phyloP scores from a whole-genome alignment of 2,113 vertebrate species.

The Vidua chalybeata region DNA sequence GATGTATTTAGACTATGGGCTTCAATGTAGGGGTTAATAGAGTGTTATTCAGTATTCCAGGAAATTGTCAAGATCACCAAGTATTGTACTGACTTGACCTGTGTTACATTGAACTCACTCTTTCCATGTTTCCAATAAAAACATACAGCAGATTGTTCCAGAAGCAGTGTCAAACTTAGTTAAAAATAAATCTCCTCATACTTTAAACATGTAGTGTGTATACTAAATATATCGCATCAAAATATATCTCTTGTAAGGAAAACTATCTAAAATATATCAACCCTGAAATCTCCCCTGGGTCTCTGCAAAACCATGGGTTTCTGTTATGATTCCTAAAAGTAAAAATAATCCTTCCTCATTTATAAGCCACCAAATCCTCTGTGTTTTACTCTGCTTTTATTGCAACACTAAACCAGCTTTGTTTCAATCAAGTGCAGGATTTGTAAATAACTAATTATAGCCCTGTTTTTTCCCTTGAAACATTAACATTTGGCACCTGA shows the following conservation, averaged over 20 bases:
- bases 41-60: constrained; percentile 64
- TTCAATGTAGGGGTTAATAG: constrained; percentile 56
- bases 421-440: background rate
- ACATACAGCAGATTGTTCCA: constrained; percentile 58
- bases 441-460: constrained; percentile 30
- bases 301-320: background rate
- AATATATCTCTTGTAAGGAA: background rate
- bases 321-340: background rate
- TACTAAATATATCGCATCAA: background rate
- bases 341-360: background rate
- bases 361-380: background rate
- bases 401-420: background rate
- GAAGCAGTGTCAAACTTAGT: constrained; percentile 63
- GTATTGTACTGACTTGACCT: constrained; percentile 59
- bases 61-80: constrained; percentile 66
- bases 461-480: background rate
- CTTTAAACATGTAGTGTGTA: background rate
- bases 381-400: background rate
- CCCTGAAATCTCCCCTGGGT: background rate
- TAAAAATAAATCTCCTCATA: constrained; percentile 57
- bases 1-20: background rate
- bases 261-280: background rate
- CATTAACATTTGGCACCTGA: background rate
- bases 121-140: constrained; percentile 73
- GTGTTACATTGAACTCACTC: constrained; percentile 50